These are phyloP conservation scores for Metopia argyrocephala DNA, from an alignment of 2,888 invertebrate genomes.

Conservation along the genomic window DNA sequence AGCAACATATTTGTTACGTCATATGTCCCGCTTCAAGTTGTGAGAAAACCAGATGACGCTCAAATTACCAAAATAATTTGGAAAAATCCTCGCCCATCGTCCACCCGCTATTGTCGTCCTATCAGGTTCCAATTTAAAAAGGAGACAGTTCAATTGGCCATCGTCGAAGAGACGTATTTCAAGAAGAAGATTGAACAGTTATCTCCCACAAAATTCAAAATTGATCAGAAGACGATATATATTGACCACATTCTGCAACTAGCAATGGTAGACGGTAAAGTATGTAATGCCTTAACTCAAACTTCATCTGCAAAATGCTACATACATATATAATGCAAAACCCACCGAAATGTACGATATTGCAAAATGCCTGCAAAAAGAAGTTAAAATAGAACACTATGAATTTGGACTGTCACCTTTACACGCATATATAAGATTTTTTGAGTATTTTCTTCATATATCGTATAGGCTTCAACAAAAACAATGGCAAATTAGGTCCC, in stretches of 20 bases:
- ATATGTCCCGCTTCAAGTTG: constrained; percentile 34
- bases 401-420: too few relatives aligned
- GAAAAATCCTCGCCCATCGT: constrained; percentile 44
- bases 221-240: background rate
- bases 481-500: background rate
- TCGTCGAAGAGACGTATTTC: constrained; percentile 33
- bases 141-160: constrained; percentile 34
- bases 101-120: constrained; percentile 38
- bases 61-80: constrained; percentile 37
- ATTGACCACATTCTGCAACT: constrained; percentile 36
- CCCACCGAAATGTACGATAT: constrained; percentile 55
- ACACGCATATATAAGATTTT: too few relatives aligned
- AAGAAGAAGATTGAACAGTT: constrained; percentile 14
- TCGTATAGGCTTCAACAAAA: too few relatives aligned
- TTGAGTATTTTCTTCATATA: too few relatives aligned
- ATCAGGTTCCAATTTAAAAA: constrained; percentile 46
- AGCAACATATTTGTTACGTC: constrained; percentile 52
- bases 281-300: constrained; percentile 53
- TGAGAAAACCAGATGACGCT: constrained; percentile 19
- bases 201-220: constrained; percentile 28
- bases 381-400: too few relatives aligned
- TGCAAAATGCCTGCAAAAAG: too few relatives aligned
- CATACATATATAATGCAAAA: constrained; percentile 53
- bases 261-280: constrained; percentile 2
- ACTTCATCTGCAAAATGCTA: too few relatives aligned